A percentile compares a stretch with the other conserved stretches of the same genome.
phyloP scores from a whole-genome alignment of 2,888 invertebrate genomes.

The Agriotes lineatus region DNA sequence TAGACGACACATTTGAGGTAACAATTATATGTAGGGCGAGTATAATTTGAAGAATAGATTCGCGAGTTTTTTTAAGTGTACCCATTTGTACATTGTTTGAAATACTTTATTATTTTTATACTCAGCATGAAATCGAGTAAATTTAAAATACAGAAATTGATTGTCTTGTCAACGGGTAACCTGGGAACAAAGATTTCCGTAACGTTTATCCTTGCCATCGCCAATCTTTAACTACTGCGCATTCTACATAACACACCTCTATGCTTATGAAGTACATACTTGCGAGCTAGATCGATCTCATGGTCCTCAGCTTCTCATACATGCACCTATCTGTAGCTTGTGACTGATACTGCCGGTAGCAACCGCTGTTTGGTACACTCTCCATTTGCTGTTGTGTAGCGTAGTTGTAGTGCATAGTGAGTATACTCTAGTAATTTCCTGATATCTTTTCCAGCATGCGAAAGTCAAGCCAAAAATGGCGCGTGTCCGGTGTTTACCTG shows the following conservation, averaged over 20 bases:
- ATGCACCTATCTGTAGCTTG: slow-evolving; percentile 31
- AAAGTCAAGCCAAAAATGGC: slow-evolving; percentile 34
- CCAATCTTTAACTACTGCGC: slow-evolving; percentile 1
- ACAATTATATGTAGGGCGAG: no score
- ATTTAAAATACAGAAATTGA: no score
- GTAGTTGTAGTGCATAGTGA: slow-evolving; percentile 22
- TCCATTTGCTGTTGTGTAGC: slow-evolving; percentile 28
- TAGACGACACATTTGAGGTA: no score
- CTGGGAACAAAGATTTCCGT: no score
- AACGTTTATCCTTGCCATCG: background rate
- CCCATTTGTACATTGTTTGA: no score
- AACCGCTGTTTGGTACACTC: slow-evolving; percentile 22
- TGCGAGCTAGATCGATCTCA: slow-evolving; percentile 23
- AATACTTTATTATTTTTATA: no score
- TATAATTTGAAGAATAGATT: no score
- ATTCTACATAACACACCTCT: slow-evolving; percentile 27
- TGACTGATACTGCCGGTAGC: slow-evolving; percentile 20
- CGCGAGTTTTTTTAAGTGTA: no score
- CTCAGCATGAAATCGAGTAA: no score
- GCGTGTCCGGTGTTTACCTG: slow-evolving; percentile 36
- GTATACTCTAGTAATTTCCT: slow-evolving; percentile 39
- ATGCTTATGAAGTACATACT: slow-evolving; percentile 30
- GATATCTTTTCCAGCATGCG: slow-evolving; percentile 42
- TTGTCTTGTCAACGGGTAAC: no score
- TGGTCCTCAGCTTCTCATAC: slow-evolving; percentile 27